Evolutionary conservation across 2,113 vertebrate genomes (phyloP).

Genomic region (Toxotes chatareus): DNA sequence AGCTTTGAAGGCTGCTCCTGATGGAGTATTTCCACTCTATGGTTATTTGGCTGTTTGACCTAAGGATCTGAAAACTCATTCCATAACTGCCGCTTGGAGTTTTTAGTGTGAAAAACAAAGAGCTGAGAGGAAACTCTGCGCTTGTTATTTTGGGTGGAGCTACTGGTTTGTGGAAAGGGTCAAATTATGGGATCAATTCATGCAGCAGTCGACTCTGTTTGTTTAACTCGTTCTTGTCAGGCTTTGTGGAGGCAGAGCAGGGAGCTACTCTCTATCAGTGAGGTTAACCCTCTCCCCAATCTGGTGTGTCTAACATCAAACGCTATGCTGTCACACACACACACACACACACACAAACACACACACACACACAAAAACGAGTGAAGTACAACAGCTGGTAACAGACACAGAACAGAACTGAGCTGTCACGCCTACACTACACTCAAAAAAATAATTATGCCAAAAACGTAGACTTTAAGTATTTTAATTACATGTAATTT

Average conservation of each 20-base stretch:
- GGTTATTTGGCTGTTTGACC: neutral
- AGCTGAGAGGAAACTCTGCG: neutral
- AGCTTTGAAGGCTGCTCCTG: no score
- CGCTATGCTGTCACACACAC: slow-evolving; percentile 33
- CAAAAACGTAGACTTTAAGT: no score
- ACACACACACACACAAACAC: slow-evolving; percentile 36
- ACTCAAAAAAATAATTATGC: no score
- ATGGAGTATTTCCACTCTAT: neutral
- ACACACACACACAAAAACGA: slow-evolving; percentile 34
- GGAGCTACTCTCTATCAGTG: slow-evolving; percentile 30
- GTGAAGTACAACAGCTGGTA: slow-evolving; percentile 67
- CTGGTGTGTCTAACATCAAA: slow-evolving; percentile 71
- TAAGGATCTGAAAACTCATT: neutral
- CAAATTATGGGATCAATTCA: neutral
- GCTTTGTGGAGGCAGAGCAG: slow-evolving; percentile 27
- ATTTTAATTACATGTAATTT: no score
- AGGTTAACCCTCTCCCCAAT: slow-evolving; percentile 59
- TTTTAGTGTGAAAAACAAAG: neutral
- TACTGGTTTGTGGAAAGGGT: slow-evolving; percentile 9
- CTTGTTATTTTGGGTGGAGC: neutral
- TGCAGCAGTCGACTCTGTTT: slow-evolving; percentile 16
- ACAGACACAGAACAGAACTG: slow-evolving; percentile 68
- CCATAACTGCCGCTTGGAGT: neutral
- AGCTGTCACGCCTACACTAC: slow-evolving; percentile 65
- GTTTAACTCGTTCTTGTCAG: slow-evolving; percentile 32